Percentiles rank a stretch among this genome's conserved stretches.
Conservation (phyloP, 2,797 vertebrate genomes). For the Cetoscarus ocellatus region DNA sequence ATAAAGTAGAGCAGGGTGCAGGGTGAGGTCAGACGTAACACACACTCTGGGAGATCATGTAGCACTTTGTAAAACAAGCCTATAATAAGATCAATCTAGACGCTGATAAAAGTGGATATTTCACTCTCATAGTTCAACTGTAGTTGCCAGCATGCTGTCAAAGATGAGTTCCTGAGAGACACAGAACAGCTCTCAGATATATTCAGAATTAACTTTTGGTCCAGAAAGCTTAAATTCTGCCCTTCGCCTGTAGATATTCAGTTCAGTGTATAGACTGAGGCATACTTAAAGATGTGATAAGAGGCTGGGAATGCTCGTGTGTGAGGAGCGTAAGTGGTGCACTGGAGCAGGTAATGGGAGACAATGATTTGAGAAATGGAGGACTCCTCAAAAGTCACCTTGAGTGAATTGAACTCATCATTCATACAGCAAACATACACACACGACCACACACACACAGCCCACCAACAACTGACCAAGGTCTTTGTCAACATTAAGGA, state of each 20-base stretch:
- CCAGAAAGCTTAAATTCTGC: background rate
- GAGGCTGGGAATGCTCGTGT: conserved; percentile 43
- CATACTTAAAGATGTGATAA: conserved; percentile 50
- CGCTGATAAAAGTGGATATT: conserved; percentile 24
- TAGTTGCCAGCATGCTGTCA: background rate
- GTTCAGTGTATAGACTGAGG: conserved; percentile 28
- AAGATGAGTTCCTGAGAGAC: background rate
- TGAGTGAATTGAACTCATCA: conserved; percentile 70
- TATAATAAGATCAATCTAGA: conserved; percentile 49
- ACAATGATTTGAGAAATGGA: conserved; percentile 74
- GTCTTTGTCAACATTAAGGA: conserved; percentile 58
- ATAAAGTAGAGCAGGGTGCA: conserved; percentile 41
- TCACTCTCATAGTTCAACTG: conserved; percentile 14
- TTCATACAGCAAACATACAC: conserved; percentile 53
- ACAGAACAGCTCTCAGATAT: conserved; percentile 1
- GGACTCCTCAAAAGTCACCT: conserved; percentile 73
- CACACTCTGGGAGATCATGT: conserved; percentile 30
- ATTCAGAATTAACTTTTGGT: conserved; percentile 5
- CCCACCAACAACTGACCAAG: conserved; percentile 34
- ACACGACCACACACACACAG: conserved; percentile 5
- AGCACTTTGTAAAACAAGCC: conserved; percentile 25
- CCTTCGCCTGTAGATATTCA: conserved; percentile 33
- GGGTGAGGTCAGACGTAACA: conserved; percentile 35
- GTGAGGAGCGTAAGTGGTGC: conserved; percentile 67
- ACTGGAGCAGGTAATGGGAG: conserved; percentile 73